These are phyloP conservation scores for Anoplopoma fimbria DNA, from an alignment of 2,113 vertebrate species.

Conservation along the genomic window DNA sequence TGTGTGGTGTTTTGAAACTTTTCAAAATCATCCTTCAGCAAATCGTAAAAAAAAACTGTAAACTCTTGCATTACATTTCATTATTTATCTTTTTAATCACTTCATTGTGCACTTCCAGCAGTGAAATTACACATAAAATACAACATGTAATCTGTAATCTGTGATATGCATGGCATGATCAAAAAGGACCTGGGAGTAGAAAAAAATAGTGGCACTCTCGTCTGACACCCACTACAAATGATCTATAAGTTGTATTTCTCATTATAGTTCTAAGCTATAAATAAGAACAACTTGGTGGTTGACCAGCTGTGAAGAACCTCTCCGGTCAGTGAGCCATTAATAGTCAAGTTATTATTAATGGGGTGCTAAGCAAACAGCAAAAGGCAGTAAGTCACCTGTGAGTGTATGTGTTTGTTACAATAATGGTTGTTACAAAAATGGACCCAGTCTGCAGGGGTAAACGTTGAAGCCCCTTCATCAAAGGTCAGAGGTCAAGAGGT, in stretches of 20 bases:
- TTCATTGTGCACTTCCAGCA: not conserved
- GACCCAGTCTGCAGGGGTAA: not conserved
- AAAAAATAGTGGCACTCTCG: not conserved
- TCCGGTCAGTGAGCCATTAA: not conserved
- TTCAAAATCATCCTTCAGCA: too few species aligned
- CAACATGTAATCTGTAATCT: not conserved
- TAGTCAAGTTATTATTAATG: not conserved
- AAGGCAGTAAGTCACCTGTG: not conserved
- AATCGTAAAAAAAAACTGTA: too few species aligned
- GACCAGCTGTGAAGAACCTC: not conserved
- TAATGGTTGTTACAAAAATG: not conserved
- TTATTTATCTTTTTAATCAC: not conserved
- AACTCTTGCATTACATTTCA: not conserved
- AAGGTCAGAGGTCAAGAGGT: too few species aligned
- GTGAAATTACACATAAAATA: not conserved
- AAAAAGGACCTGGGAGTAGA: not conserved
- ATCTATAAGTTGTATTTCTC: not conserved
- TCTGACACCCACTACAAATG: not conserved
- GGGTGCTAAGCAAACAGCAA: not conserved
- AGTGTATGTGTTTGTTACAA: not conserved
- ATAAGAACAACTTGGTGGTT: not conserved
- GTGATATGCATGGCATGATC: not conserved
- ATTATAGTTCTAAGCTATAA: not conserved
- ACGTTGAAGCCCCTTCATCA: too few species aligned
- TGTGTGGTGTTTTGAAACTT: too few species aligned